phyloP scores from a whole-genome alignment of 2,888 invertebrate genomes.

The Drosophila anceps region DNA sequence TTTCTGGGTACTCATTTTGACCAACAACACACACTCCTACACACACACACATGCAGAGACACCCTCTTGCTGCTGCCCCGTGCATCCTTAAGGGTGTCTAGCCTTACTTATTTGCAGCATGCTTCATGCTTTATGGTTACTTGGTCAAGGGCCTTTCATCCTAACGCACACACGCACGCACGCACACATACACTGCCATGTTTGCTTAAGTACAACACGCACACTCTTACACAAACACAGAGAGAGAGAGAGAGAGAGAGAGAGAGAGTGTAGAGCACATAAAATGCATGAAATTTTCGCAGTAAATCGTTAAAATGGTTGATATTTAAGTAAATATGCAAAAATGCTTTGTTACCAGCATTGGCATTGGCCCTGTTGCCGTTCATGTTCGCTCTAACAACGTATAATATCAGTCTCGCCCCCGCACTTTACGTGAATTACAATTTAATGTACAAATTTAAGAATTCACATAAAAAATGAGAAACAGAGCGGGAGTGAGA shows the following conservation, averaged over 20 bases:
- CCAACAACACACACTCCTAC: slow-evolving; percentile 23
- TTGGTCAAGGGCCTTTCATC: slow-evolving; percentile 80
- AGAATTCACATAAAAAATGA: slow-evolving; percentile 57
- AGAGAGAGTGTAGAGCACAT: slow-evolving; percentile 35
- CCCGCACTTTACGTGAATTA: slow-evolving; percentile 49
- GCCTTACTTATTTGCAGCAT: slow-evolving; percentile 79
- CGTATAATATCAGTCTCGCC: neutral
- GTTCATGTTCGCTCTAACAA: neutral
- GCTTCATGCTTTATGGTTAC: slow-evolving; percentile 81
- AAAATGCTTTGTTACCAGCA: slow-evolving; percentile 65
- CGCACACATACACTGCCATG: slow-evolving; percentile 32
- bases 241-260: neutral
- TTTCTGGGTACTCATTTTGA: slow-evolving; percentile 40
- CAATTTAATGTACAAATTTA: slow-evolving; percentile 65
- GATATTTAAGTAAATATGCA: slow-evolving; percentile 78
- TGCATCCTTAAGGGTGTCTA: slow-evolving; percentile 69
- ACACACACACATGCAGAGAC: neutral
- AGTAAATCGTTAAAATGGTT: slow-evolving; percentile 77
- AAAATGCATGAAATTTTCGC: slow-evolving; percentile 75
- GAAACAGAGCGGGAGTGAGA: neutral
- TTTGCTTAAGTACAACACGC: slow-evolving; percentile 52
- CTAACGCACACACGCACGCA: slow-evolving; percentile 43
- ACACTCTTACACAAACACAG: slow-evolving; percentile 21
- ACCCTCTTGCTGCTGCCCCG: slow-evolving; percentile 3
- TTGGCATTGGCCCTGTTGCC: slow-evolving; percentile 42